phyloP scores from a whole-genome alignment of 2,113 vertebrate species.

The Globicephala melas region DNA sequence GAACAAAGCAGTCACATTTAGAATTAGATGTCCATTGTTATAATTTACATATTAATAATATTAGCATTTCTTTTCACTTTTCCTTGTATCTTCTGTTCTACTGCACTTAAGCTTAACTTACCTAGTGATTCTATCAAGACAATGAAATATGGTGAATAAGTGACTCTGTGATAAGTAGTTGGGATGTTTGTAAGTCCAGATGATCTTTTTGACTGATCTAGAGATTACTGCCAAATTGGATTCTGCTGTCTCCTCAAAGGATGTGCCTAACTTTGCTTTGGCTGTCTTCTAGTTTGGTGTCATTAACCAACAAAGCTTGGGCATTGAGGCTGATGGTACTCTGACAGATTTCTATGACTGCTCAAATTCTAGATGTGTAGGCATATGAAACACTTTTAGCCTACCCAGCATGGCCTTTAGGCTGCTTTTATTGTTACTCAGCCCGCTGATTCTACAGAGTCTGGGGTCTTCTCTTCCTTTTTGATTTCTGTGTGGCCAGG shows the following conservation, averaged over 20 bases:
- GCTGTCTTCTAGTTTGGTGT: neutral
- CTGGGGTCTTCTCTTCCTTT: neutral
- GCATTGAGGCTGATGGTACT: neutral
- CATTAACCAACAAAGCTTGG: neutral
- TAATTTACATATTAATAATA: neutral
- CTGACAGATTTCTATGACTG: neutral
- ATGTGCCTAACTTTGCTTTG: neutral
- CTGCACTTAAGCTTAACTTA: neutral
- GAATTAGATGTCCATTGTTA: neutral
- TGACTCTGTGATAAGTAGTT: neutral
- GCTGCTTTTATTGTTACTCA: neutral
- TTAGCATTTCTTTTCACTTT: conserved; percentile 18
- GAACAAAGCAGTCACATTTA: neutral
- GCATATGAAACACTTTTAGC: neutral
- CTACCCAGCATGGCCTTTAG: neutral
- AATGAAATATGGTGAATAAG: neutral
- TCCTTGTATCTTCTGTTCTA: neutral
- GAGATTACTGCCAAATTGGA: neutral
- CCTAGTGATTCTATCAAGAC: neutral
- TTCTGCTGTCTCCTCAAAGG: neutral
- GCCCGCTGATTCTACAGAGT: neutral
- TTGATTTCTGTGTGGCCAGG: neutral
- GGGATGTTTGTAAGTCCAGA: neutral
- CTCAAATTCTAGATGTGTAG: neutral
- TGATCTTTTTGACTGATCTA: neutral